phyloP scores from a whole-genome alignment of 2,113 vertebrate genomes.

The Ariopsis seemanni region DNA sequence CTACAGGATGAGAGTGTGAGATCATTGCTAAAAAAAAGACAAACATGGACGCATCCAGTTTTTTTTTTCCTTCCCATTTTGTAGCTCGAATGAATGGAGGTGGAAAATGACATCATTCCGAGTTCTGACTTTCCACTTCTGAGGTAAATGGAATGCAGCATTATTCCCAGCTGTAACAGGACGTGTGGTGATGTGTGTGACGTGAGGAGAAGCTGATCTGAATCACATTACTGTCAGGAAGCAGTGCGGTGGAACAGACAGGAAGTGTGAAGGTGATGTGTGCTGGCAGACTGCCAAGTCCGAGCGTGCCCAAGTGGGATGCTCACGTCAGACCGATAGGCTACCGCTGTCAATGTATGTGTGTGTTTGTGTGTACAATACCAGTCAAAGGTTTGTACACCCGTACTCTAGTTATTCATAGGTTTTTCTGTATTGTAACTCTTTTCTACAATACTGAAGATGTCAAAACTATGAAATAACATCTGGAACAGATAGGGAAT shows the following conservation, averaged over 20 bases:
- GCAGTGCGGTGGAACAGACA: conserved; percentile 30
- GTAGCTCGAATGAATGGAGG: too few species aligned
- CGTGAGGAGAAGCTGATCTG: conserved; percentile 9
- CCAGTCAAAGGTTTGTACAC: too few species aligned
- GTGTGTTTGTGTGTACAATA: not conserved
- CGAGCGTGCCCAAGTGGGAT: not conserved
- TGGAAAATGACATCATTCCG: too few species aligned
- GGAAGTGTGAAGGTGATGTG: conserved; percentile 29
- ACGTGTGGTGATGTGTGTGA: not conserved
- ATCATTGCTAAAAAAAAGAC: too few species aligned
- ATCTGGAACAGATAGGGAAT: too few species aligned
- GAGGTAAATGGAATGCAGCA: not conserved
- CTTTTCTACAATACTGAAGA: too few species aligned
- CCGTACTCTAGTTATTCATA: too few species aligned
- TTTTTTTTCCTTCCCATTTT: too few species aligned
- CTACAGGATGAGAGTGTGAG: not conserved
- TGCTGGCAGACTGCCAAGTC: conserved; percentile 24
- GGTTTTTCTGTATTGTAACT: too few species aligned
- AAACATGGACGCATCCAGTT: too few species aligned
- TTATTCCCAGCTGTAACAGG: not conserved
- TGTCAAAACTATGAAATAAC: too few species aligned
- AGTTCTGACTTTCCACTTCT: too few species aligned
- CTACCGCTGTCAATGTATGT: not conserved
- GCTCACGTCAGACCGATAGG: not conserved
- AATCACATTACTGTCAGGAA: conserved; percentile 43